These are phyloP conservation scores for Amphiprion percula DNA, from an alignment of 2,113 vertebrate genomes.

Conservation along the genomic window DNA sequence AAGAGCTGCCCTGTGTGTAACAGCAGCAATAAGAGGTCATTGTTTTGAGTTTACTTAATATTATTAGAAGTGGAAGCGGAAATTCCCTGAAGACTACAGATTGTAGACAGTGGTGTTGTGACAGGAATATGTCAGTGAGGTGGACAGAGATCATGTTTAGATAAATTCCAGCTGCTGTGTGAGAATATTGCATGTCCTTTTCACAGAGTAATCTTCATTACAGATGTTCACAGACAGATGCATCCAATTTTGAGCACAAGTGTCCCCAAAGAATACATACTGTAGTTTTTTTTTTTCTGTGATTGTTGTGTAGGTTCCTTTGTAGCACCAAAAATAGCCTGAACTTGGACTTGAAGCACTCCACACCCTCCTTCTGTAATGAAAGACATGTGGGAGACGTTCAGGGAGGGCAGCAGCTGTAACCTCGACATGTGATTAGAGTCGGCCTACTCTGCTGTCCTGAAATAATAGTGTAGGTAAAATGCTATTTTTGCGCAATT, in stretches of 20 bases:
- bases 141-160: too few relatives aligned
- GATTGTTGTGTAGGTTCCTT: conserved; percentile 9
- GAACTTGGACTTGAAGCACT: conserved; percentile 16
- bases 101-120: not conserved
- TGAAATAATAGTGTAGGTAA: not conserved
- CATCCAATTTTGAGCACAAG: not conserved
- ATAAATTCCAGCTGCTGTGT: not conserved
- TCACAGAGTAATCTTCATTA: not conserved
- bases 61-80: not conserved
- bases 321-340: conserved; percentile 40
- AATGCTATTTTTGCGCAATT: not conserved
- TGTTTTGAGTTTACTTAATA: not conserved
- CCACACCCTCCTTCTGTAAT: conserved; percentile 51
- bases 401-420: not conserved
- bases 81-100: not conserved
- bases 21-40: not conserved
- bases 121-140: not conserved
- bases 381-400: conserved; percentile 39
- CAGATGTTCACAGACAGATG: not conserved
- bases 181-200: not conserved
- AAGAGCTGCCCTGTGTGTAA: not conserved
- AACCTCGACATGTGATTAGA: not conserved
- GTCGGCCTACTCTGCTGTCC: not conserved
- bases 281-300: not conserved
- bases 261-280: not conserved